Base-by-base conservation (phyloP, 2,888 invertebrate species). In the Eumacrocentrus americanus region DNA sequence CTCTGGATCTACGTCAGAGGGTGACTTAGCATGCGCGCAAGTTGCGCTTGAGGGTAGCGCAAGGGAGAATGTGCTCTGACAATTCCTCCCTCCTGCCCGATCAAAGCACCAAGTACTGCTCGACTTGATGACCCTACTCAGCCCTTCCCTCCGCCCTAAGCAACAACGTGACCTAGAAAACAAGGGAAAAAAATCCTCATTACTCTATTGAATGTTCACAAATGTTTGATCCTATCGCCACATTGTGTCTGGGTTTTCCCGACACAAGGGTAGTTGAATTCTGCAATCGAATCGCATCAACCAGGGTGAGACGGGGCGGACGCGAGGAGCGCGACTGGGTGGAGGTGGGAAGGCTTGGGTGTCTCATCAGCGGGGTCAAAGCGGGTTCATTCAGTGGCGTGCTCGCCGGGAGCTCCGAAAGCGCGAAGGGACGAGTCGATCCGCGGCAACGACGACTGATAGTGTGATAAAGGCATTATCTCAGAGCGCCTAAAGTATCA, bases 351-450 rank as follows among this genome's bases (percentile, higher is more conserved):
- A 18, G 16, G 54, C 51, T 55, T 46, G 47, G 51, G 58, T 47
- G 58, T 54, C 25, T 58, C 54, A 58, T 64, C 55, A 65, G 62
- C 67, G 70, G 66, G 68, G 72, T 68, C 70, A 71, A 65, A 71
- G 68, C 62, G 71, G 70, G 76, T 77, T 77, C 77, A 77, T 77
- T 76, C 73, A 74, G 72, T 71, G 68, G 69, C 66, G 68, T 66
- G 66, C 60, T 69, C 58, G 61, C 65, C 66, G 67, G 63, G 60
- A 64, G 64, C 58, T 22, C 35, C 23, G 35, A 55, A 34, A 55
- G 18, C 9, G 16, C 11, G 20, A 42, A 42, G 20, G 42, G 42
- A 42, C 42, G 20, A 34, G 46, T 46, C 46, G 37, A 47, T 47
- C 46, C 23, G 47, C 35, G 11, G 12, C 4, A 29, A 55, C 34